Base-by-base conservation (phyloP, 2,797 vertebrate genomes). In the Ataeniobius toweri region DNA sequence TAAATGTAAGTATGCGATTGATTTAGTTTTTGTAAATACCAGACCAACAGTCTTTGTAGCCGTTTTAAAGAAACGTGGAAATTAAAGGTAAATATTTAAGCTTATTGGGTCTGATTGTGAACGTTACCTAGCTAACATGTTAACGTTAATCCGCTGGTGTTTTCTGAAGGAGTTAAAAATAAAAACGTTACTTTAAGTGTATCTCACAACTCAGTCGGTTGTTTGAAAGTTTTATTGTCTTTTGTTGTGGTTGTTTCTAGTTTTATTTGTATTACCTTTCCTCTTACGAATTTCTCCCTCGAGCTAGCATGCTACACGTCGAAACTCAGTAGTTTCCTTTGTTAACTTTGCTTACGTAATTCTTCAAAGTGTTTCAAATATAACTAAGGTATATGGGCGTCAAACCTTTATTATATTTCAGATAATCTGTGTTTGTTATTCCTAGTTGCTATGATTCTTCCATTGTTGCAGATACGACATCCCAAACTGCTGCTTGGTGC, bases 41-140 rank as follows among this genome's bases (percentile, higher is more conserved):
- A 53, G 39, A 82, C 48, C 14, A 82, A 63, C 81, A 24, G 71
- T 8, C 44, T 26, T 71, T 2, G 55, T 73, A 77, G 80, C 83
- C 1, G 5, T 16, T 56, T 39, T 28, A 41, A 0, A 61, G 59
- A 76, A 76, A 77, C 51, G 13, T 3, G 53, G 70, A 80, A 0
- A 85, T 53, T 14, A 67, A 85, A 90, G 93, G 92, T 94, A 90
- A 74, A 48, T 44, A 26, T 70, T 74, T 70, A 44, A 0, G 48
- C 53, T 2, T 9, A 8, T 74, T 74, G 76, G 68, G 67, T 71
- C 53, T 39, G 58, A 36, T 26, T 18, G 6, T 69, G 9, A 51
- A 28, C 44, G 50, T 74, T 86, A 83, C 67, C 68, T 2, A 1
- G 41, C 56, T 82, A 76, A n/a, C 56, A 51, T n/a, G 12, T 6